phyloP scores from a whole-genome alignment of 2,113 vertebrate species.

The Vidua macroura region DNA sequence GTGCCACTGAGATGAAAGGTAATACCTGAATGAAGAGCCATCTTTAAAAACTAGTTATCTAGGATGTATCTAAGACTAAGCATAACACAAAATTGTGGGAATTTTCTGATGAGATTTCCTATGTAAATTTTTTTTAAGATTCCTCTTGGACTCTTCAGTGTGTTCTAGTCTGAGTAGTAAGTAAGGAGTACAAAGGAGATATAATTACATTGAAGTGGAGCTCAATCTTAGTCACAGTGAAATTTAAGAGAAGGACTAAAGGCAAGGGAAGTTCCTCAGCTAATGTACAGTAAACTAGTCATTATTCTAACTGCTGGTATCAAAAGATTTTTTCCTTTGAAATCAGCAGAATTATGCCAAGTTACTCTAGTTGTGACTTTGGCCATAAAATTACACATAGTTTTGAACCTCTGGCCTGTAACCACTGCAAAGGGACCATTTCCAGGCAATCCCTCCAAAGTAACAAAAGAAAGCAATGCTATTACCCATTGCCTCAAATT shows the following conservation, averaged over 20 bases:
- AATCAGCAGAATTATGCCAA: not conserved
- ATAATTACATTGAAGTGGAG: not conserved
- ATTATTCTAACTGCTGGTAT: not conserved
- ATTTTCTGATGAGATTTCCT: not conserved
- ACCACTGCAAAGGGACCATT: not conserved
- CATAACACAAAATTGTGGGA: not conserved
- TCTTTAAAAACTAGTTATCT: not conserved
- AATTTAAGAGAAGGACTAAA: not conserved
- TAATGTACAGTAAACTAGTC: not conserved
- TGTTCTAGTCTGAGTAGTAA: not conserved
- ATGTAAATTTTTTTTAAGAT: not conserved
- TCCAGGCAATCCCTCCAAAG: not conserved
- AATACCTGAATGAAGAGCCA: not conserved
- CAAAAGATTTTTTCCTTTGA: constrained; percentile 13
- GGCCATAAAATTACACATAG: not conserved
- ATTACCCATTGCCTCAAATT: not conserved
- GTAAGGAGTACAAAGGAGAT: not conserved
- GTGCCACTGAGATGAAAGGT: not conserved
- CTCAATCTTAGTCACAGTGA: not conserved
- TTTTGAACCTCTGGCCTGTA: not conserved
- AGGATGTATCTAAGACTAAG: not conserved
- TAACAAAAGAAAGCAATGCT: not conserved
- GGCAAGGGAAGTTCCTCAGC: not conserved
- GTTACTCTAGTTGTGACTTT: not conserved
- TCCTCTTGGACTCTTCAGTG: not conserved